Evolutionary conservation across 2,797 vertebrate species (phyloP).

Genomic region (Aythya fuligula): DNA sequence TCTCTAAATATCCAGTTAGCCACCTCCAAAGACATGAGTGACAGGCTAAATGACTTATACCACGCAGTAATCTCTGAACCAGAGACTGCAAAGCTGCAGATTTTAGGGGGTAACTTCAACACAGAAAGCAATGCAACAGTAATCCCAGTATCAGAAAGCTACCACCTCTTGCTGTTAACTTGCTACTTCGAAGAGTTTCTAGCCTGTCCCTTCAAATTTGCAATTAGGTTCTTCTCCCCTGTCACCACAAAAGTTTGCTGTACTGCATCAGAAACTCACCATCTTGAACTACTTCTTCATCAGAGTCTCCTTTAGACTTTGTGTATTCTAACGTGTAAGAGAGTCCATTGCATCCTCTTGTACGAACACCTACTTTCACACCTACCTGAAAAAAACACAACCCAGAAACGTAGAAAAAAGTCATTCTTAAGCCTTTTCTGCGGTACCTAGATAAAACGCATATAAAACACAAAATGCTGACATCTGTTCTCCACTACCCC

Average conservation of each 20-base stretch:
- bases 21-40: fast-evolving
- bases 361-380: constrained; percentile 94
- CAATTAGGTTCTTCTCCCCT: neutral
- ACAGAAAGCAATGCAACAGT: neutral
- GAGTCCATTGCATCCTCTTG: constrained; percentile 96
- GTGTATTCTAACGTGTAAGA: constrained; percentile 96
- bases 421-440: neutral
- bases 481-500: neutral
- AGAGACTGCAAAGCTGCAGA: neutral
- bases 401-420: neutral
- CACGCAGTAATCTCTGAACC: neutral
- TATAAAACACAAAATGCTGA: neutral
- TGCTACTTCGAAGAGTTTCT: neutral
- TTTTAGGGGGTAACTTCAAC: neutral
- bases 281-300: constrained; percentile 96
- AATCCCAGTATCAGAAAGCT: neutral
- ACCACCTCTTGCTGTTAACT: neutral
- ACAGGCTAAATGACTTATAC: neutral
- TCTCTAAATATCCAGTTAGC: neutral
- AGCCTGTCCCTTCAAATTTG: neutral
- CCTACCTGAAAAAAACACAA: constrained; percentile 84
- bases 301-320: constrained; percentile 89
- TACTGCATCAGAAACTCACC: constrained; percentile 80
- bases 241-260: neutral
- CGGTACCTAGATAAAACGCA: neutral